Base-by-base conservation (phyloP, 2,888 invertebrate genomes). In the Poecilus cupreus region DNA sequence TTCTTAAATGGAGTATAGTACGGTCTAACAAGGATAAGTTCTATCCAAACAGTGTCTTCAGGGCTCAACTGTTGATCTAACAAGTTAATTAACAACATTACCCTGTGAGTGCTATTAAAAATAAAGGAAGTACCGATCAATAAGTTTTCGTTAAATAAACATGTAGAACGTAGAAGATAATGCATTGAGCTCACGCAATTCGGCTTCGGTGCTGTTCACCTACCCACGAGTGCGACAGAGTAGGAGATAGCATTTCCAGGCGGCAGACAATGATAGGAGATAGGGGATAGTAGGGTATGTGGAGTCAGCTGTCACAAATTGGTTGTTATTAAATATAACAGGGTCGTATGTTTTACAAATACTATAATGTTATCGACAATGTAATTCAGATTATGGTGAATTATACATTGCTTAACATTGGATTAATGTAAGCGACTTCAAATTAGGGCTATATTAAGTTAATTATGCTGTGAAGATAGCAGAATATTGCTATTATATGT, bases 241-340 rank as follows among this genome's bases (percentile, higher is more conserved):
- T n/a, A n/a, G n/a, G n/a, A n/a, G n/a, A n/a, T n/a, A n/a, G n/a
- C n/a, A n/a, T n/a, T n/a, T n/a, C n/a, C n/a, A n/a, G 6, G 49
- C 18, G 49, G 13, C 3, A 49, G 49, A 49, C 49, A 49, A 13
- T 16, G 49, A 49, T 1, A 16, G 49, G 49, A 49, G 3, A 16
- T 3, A 49, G 49, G 18, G 1, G 6, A 18, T 2, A 13, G 1
- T 10, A 16, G 49, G 49, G 18, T 18, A 49, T 13, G 18, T 49
- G 49, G 22, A 20, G 24, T 6, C 57, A 57, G 24, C 57, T 57
- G 57, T 57, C 57, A 57, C 57, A 57, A 57, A 57, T 57, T 57
- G 57, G 18, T 57, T 57, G 24, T 57, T 57, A 57, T 57, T 57
- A 18, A 57, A 57, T 57, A 57, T 57, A 57, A 57, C 20, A 20